These are phyloP conservation scores for Agrochola lota DNA, from an alignment of 2,888 invertebrate genomes.

Conservation along the genomic window DNA sequence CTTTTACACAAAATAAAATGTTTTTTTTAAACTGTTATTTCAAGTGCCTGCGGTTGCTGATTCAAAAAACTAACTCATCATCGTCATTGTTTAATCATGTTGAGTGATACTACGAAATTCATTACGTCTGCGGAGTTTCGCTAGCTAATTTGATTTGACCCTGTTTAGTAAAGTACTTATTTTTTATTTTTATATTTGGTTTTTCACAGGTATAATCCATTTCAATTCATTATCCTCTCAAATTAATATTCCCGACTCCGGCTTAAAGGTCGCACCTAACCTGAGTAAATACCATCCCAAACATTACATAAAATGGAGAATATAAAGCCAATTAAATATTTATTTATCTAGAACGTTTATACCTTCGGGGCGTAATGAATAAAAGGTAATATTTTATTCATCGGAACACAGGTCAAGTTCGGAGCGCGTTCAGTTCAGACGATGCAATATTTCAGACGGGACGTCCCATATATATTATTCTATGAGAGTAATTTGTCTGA, in stretches of 20 bases:
- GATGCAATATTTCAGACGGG: conserved; percentile 72
- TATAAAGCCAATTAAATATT: conserved; percentile 63
- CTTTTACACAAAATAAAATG: too few relatives aligned
- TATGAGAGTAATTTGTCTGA: conserved; percentile 84
- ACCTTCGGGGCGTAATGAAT: conserved; percentile 65
- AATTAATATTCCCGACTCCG: conserved; percentile 35
- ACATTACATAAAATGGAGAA: conserved; percentile 43
- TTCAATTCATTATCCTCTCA: conserved; percentile 20
- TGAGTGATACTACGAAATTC: too few relatives aligned
- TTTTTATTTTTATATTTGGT: background rate
- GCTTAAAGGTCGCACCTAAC: conserved; percentile 28
- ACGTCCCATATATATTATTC: conserved; percentile 76
- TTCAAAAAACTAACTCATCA: too few relatives aligned
- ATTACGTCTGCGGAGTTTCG: too few relatives aligned
- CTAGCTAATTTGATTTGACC: too few relatives aligned
- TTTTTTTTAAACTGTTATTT: too few relatives aligned
- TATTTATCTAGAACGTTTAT: conserved; percentile 57
- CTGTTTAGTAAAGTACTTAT: background rate
- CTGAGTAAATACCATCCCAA: conserved; percentile 50
- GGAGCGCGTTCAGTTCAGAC: conserved; percentile 55
- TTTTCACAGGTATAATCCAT: conserved; percentile 11
- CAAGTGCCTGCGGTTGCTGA: too few relatives aligned
- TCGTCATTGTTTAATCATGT: too few relatives aligned
- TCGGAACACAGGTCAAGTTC: conserved; percentile 66
- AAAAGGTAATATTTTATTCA: conserved; percentile 70